Evolutionary conservation across 2,113 vertebrate genomes (phyloP), one percentile per base, ranked within the genome.

Genomic region (Regulus satrapa): DNA sequence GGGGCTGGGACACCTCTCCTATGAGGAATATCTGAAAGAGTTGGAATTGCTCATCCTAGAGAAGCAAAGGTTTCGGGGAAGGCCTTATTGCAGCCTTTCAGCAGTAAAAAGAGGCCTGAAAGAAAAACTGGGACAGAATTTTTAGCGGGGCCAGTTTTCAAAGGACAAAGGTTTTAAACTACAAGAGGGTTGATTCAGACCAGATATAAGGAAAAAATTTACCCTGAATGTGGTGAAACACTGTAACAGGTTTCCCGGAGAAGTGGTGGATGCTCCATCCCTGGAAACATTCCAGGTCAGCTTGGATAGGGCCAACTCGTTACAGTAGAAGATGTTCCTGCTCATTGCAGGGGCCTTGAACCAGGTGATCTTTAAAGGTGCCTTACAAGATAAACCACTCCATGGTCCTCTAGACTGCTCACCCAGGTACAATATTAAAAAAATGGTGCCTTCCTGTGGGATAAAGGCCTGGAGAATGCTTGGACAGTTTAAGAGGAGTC

Each of bases 181-280:
- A 20, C n/a, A 59, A 67, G 16, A 61, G 13, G 13, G 31, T 61
- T 43, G 19, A 49, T 74, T 49, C 23, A 62, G 26, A 55, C 13
- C 3, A 14, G 46, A 23, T 32, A 17, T 5, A 55, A 49, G 31
- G 26, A n/a, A 52, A n/a, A 19, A 3, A 6, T 19, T 26, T 16
- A 14, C 1, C 0, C 0, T 40, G 16, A 12, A 10, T 25, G 43
- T 82, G 13, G 4, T 9, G 13, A 68, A 38, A 20, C 20, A 7
- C 20, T 55, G 40, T 28, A 5, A 15, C 4, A 11, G 14, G 16
- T 38, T 91, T 5, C 8, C 43, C 12, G n/a, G 58, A 68, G 49
- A n/a, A 32, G 17, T 28, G 18, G 3, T 80, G 23, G 45, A 59
- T 16, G 6, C 36, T 29, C 10, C 20, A 24, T 51, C 54, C 34